Conservation (phyloP, 1,140 invertebrate genomes). For the Bombus ignitus region DNA sequence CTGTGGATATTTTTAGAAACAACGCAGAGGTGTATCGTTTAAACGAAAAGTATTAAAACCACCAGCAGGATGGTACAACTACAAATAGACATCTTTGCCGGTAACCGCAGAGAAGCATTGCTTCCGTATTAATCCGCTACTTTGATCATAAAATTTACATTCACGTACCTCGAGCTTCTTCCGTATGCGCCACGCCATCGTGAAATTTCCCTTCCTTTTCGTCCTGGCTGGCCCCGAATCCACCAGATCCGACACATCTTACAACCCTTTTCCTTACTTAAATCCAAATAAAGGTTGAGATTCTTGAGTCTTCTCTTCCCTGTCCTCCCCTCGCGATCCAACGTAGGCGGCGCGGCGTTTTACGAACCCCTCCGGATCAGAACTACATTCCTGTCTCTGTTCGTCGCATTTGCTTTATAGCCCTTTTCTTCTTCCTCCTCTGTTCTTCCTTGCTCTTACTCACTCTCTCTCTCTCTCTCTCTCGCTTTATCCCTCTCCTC, state of each 20-base stretch:
- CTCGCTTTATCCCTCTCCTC: slow-evolving; percentile 39
- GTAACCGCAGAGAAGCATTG: slow-evolving; percentile 44
- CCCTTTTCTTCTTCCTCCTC: slow-evolving; percentile 48
- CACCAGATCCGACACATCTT: slow-evolving; percentile 57
- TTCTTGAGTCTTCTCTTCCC: slow-evolving; percentile 67
- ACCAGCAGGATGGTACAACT: background rate
- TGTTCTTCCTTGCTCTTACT: slow-evolving; percentile 16
- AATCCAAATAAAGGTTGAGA: slow-evolving; percentile 80
- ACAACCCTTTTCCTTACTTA: slow-evolving; percentile 81
- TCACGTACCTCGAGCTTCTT: slow-evolving; percentile 56
- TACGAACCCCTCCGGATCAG: slow-evolving; percentile 67
- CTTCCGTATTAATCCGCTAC: slow-evolving; percentile 64
- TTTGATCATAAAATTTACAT: slow-evolving; percentile 70
- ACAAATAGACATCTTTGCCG: background rate
- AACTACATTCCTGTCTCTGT: slow-evolving; percentile 61
- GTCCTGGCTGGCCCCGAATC: slow-evolving; percentile 26
- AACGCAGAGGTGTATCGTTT: background rate
- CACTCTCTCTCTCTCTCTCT: background rate
- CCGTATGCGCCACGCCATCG: slow-evolving; percentile 60
- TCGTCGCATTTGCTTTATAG: slow-evolving; percentile 59
- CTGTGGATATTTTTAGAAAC: background rate
- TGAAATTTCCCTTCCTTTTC: slow-evolving; percentile 20
- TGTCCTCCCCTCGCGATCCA: slow-evolving; percentile 37
- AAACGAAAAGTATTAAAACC: slow-evolving; percentile 8
- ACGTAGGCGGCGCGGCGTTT: slow-evolving; percentile 65